A percentile compares a stretch with the other conserved stretches of the same genome.
Conservation (phyloP, 2,888 invertebrate genomes). For the Mimas tiliae region DNA sequence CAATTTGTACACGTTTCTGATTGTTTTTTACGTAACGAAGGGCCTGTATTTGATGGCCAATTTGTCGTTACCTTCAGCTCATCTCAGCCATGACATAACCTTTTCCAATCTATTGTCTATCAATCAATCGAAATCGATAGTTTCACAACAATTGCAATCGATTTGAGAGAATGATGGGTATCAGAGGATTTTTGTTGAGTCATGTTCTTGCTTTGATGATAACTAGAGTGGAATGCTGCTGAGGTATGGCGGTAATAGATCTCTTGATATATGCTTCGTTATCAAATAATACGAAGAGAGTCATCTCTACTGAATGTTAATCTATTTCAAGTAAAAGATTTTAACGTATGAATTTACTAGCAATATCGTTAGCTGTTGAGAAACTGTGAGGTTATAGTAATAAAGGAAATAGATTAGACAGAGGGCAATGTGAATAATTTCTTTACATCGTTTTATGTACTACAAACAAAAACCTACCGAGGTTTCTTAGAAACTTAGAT, state of each 20-base stretch:
- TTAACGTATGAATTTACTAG: background rate
- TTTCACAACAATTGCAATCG: slow-evolving; percentile 49
- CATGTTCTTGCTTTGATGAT: slow-evolving; percentile 31
- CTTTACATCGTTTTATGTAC: background rate
- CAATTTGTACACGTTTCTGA: slow-evolving; percentile 24
- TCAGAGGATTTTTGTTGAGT: slow-evolving; percentile 37
- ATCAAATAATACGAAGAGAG: background rate
- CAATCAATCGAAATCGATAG: slow-evolving; percentile 50
- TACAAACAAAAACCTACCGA: background rate
- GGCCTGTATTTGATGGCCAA: slow-evolving; percentile 35
- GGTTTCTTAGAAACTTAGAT: background rate
- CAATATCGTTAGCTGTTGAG: too few species aligned
- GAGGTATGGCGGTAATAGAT: background rate
- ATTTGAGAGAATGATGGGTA: slow-evolving; percentile 37
- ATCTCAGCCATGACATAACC: slow-evolving; percentile 52
- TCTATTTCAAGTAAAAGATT: background rate
- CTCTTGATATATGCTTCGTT: background rate
- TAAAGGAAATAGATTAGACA: background rate
- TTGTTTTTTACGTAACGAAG: slow-evolving; percentile 27
- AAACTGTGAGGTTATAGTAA: too few species aligned
- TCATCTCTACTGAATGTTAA: background rate
- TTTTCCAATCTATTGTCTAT: slow-evolving; percentile 46
- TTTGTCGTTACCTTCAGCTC: slow-evolving; percentile 47
- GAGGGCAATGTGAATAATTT: too few species aligned
- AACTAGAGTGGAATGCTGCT: slow-evolving; percentile 22